Percentiles rank a stretch among this genome's conserved stretches.
Conservation (phyloP, 2,888 invertebrate species). For the Cheilosia scutellata region DNA sequence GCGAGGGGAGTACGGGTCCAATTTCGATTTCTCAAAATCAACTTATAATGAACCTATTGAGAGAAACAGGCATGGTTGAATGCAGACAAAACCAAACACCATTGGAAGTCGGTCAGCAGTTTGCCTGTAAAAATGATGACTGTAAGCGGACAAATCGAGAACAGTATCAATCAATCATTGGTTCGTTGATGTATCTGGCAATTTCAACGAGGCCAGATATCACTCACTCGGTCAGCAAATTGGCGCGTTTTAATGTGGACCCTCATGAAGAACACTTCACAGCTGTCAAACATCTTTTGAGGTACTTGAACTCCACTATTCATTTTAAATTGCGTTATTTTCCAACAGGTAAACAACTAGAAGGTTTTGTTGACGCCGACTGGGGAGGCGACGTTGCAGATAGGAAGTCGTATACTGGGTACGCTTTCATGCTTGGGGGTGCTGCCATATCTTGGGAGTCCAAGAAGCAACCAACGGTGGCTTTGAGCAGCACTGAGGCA, state of each 20-base stretch:
- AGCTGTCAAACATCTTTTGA: constrained; percentile 63
- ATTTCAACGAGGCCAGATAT: constrained; percentile 66
- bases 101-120: constrained; percentile 44
- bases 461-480: constrained; percentile 61
- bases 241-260: constrained; percentile 55
- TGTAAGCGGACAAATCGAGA: constrained; percentile 35
- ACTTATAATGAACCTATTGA: neutral
- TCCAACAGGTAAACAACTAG: constrained; percentile 14
- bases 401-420: constrained; percentile 65
- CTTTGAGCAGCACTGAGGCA: constrained; percentile 69
- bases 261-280: constrained; percentile 62
- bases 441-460: constrained; percentile 57
- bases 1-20: neutral
- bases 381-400: constrained; percentile 66
- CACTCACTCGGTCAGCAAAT: constrained; percentile 47
- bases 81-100: constrained; percentile 39
- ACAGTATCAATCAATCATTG: constrained; percentile 62
- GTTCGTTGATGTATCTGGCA: constrained; percentile 62
- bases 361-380: constrained; percentile 69
- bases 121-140: constrained; percentile 27
- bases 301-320: constrained; percentile 55
- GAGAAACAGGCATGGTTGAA: constrained; percentile 10
- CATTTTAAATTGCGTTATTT: constrained; percentile 36
- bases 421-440: constrained; percentile 45
- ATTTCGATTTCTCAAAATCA: constrained; percentile 1